These are phyloP conservation scores for Cheilosia scutellata DNA, from an alignment of 2,888 invertebrate genomes.

Conservation along the genomic window DNA sequence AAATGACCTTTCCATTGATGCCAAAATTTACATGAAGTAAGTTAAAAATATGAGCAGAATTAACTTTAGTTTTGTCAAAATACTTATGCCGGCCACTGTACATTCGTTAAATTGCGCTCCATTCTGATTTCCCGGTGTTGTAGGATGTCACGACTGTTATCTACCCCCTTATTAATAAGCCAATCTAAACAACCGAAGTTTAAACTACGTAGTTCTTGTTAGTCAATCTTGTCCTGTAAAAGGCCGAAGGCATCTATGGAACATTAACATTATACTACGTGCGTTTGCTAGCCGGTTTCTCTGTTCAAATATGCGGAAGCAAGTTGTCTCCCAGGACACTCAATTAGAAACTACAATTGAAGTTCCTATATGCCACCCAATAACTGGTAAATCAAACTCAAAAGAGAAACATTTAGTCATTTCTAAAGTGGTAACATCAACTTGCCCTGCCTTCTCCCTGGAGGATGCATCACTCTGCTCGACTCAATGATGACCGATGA, in stretches of 20 bases:
- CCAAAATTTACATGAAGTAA: too few species aligned
- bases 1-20: too few species aligned
- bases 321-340: conserved; percentile 33
- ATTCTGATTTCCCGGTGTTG: too few species aligned
- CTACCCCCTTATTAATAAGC: too few species aligned
- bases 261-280: too few species aligned
- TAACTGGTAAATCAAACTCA: conserved; percentile 19
- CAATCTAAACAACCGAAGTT: too few species aligned
- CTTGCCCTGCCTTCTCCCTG: conserved; percentile 27
- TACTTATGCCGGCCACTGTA: too few species aligned
- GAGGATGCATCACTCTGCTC: conserved; percentile 34
- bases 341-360: conserved; percentile 48
- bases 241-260: neutral
- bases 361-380: conserved; percentile 10
- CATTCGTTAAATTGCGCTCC: too few species aligned
- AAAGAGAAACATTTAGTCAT: conserved; percentile 53
- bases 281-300: neutral
- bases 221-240: neutral
- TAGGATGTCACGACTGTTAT: too few species aligned
- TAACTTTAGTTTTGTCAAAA: too few species aligned
- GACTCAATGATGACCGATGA: conserved; percentile 55
- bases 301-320: conserved; percentile 7
- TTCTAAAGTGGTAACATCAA: conserved; percentile 35
- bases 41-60: too few species aligned
- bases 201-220: neutral